Evolutionary conservation across 2,797 vertebrate species (phyloP).

Genomic region (Tarsius wallacei): DNA sequence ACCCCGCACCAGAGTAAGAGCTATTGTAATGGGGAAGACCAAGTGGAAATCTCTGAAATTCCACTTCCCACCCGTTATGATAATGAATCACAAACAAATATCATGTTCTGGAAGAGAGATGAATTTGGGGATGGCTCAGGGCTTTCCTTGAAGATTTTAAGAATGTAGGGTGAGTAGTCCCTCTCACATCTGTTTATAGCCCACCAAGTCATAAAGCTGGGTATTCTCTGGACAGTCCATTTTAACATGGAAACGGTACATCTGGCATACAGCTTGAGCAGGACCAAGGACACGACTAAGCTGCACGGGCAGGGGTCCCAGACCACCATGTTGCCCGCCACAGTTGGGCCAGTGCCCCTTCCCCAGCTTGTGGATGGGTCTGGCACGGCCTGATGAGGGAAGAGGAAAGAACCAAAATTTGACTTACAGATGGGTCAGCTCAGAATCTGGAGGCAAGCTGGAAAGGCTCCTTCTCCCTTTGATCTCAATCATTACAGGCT

Average conservation of each 20-base stretch:
- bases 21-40: fast-evolving
- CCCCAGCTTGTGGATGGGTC: neutral
- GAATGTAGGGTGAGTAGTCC: neutral
- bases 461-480: neutral
- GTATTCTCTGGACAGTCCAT: neutral
- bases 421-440: neutral
- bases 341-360: fast-evolving
- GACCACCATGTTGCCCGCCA: fast-evolving
- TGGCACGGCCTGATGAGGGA: neutral
- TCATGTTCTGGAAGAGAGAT: neutral
- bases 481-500: fast-evolving
- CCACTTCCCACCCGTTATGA: fast-evolving
- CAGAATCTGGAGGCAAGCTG: neutral
- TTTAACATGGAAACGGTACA: fast-evolving
- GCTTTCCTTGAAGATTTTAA: neutral
- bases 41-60: fast-evolving
- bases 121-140: fast-evolving
- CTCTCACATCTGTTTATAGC: neutral
- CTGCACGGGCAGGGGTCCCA: fast-evolving
- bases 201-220: neutral
- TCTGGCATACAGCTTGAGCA: neutral
- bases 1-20: too few relatives aligned
- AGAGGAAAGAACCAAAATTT: neutral
- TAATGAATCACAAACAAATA: fast-evolving
- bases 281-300: neutral